Evolutionary conservation across 2,797 vertebrate genomes (phyloP), one percentile per base, ranked within the genome.

Genomic region (Cossypha niveicapilla): DNA sequence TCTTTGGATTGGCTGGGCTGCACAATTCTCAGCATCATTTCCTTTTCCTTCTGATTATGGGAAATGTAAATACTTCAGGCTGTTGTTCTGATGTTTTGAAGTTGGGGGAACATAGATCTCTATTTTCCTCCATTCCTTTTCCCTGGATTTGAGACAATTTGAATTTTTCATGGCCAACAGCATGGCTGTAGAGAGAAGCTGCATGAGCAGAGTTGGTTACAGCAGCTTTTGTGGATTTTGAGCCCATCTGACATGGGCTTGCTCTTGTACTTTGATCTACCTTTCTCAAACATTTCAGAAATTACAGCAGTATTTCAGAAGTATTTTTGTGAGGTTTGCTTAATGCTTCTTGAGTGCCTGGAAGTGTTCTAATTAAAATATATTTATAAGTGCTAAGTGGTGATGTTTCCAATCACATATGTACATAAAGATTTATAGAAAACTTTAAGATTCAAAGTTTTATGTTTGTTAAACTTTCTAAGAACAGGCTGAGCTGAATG

Each of bases 21-120:
- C 27, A 11, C 50, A 54, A 39, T 91, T 90, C 89, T 57, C 23
- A 3, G 22, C 89, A 92, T 57, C 53, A n/a, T 92, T 96, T 97
- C 95, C 94, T 93, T 83, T 95, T 85, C 53, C 61, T 94, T 77
- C 77, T 80, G 80, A 70, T 95, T 67, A 53, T 27, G 86, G 91
- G 92, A 92, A 86, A 54, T 79, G 47, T 90, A 75, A 67, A 89
- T 68, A 65, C 92, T 87, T 94, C 93, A 90, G 83, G 83, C 92
- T 95, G 62, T 11, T 57, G 63, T 80, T 45, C 73, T 30, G 86
- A 67, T 53, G 50, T 70, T 76, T 94, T 85, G 61, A 89, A 82
- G 82, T 24, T 44, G 68, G 28, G n/a, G 44, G 50, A 56, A 35
- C 10, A 1, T 37, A 0, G 17, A 21, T 73, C 24, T 65, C 4